Evolutionary conservation across 2,797 vertebrate species (phyloP), one percentile per base, ranked within the genome.

Genomic region (Ctenopoma kingsleyae): DNA sequence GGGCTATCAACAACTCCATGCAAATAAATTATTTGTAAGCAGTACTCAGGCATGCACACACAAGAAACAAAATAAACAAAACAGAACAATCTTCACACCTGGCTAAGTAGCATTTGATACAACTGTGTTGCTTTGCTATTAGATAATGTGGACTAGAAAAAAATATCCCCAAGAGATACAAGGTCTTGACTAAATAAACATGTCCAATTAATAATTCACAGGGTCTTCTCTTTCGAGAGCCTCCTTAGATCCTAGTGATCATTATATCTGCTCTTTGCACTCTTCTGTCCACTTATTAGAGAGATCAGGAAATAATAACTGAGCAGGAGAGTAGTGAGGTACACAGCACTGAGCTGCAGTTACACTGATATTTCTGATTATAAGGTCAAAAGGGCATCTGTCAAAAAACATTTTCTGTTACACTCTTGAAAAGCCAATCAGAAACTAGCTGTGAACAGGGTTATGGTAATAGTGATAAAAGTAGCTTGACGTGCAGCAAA

Each of bases 181-280:
- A 27, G 55, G 47, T 68, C 71, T 78, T 89, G 68, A 87, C 82
- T 86, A 87, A 86, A 90, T 87, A 83, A 91, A 92, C 84, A 82
- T 48, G 84, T 62, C 56, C 72, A 80, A 88, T 92, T 89, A 90
- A 86, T 90, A 79, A 90, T 90, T 92, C 81, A 83, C 82, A 77
- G 43, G 58, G 63, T 74, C 72, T 74, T 80, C 47, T 74, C 75
- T 86, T 82, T 74, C 68, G 64, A 79, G 67, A 63, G 36, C 53
- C 55, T 80, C 48, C 20, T 71, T 16, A 27, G 76, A 73, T 81
- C 48, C 67, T 32, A 62, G 64, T 27, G 46, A 71, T 75, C 40
- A 52, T 74, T 56, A 52, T 68, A 71, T 46, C 60, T 75, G 74
- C 69, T 78, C 84, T 82, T 71, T 87, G 77, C 41, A 62, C 79